A percentile compares a stretch with the other conserved stretches of the same genome.
Evolutionary conservation across 2,113 vertebrate genomes (phyloP).

Genomic region (Aplodontia rufa): DNA sequence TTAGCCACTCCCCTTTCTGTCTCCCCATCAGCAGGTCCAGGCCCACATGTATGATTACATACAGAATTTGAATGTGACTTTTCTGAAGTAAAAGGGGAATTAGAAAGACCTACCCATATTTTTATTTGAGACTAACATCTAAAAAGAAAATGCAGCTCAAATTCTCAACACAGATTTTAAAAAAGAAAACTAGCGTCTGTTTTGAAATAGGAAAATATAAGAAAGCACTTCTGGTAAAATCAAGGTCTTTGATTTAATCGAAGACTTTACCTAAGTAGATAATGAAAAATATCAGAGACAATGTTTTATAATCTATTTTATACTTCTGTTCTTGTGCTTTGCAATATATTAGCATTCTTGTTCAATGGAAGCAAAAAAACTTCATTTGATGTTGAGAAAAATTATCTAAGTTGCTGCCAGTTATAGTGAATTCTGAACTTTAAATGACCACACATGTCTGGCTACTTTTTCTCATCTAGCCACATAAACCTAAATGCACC

Average conservation of each 20-base stretch:
- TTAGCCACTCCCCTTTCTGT: accelerated
- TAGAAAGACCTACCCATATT: background rate
- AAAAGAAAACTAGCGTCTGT: background rate
- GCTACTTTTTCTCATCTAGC: background rate
- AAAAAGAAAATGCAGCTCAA: background rate
- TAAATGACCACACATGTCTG: background rate
- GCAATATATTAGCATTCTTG: background rate
- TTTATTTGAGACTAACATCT: background rate
- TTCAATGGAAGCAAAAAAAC: background rate
- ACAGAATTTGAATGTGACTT: background rate
- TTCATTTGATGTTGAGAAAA: background rate
- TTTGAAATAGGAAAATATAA: background rate
- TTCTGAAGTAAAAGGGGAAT: background rate
- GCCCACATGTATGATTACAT: accelerated
- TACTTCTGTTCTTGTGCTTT: background rate
- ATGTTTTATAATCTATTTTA: background rate
- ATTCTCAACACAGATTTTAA: background rate
- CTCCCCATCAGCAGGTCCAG: background rate
- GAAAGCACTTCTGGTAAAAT: background rate
- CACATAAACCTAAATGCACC: background rate
- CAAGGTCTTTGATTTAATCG: background rate
- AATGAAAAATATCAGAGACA: background rate
- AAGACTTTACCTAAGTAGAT: background rate
- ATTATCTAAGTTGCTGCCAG: background rate
- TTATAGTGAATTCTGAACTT: background rate